Base-by-base conservation (phyloP, 2,797 vertebrate species). In the Enteromius treurensis region DNA sequence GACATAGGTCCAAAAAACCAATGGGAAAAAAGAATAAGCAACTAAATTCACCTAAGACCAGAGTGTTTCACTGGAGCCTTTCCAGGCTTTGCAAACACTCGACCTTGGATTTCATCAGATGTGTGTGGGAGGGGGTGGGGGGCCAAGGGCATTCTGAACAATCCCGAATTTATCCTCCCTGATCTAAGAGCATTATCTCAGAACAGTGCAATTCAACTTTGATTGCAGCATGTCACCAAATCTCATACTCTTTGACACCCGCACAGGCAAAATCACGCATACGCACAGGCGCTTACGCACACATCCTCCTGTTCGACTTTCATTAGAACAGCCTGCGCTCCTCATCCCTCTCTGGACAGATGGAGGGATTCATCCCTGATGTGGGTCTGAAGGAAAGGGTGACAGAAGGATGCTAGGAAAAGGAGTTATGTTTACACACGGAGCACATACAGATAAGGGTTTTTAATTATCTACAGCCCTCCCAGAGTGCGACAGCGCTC, bases 311-410 rank as follows among this genome's bases (percentile, higher is more conserved):
- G 68, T 74, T 80, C 62, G 13, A 73, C 58, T 84, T 82, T 87
- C 79, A 86, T 89, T 88, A 89, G 74, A 32, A 76, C 62, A 67
- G 71, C 58, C 81, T 83, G 79, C 45, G n/a, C 51, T 85, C 80
- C 71, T 85, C 86, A 85, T 87, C 84, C 65, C 83, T 79, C 53
- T 58, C 53, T 81, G 77, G 77, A 82, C 84, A 89, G 86, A 89
- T 88, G 88, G 82, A 83, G 73, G 83, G 83, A 83, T 85, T 86
- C 83, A 85, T 88, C 79, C 85, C 76, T 87, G 47, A 83, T 83
- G 86, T 80, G 73, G 40, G 32, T 68, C 49, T 47, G 14, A 32
- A 81, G 40, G n/a, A 51, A n/a, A 73, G 53, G 60, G 77, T 8
- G 55, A 82, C 64, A 86, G 79, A 68, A 77, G 77, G 69, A 87